Conservation (phyloP, 2,888 invertebrate species). For the Uloborus plumipes region DNA sequence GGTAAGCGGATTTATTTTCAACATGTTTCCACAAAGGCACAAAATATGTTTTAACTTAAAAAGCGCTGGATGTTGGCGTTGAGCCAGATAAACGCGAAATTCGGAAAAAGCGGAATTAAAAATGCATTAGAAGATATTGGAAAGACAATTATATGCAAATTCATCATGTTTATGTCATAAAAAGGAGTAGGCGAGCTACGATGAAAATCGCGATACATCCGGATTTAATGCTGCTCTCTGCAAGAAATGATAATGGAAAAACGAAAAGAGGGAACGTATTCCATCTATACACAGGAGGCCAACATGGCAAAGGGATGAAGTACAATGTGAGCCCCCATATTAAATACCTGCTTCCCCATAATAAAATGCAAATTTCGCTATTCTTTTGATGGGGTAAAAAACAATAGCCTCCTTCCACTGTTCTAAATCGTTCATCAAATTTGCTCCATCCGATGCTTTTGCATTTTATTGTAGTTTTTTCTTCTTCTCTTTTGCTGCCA, state of each 20-base stretch:
- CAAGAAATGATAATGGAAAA: constrained; percentile 8
- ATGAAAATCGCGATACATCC: constrained; percentile 51
- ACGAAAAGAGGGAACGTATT: neutral
- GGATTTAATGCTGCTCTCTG: constrained; percentile 30
- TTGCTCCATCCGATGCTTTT: constrained; percentile 20
- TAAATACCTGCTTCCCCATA: constrained; percentile 56
- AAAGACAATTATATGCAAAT: constrained; percentile 65
- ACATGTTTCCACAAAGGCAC: neutral
- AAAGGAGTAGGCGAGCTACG: constrained; percentile 43
- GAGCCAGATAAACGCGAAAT: constrained; percentile 28
- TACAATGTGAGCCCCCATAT: constrained; percentile 54
- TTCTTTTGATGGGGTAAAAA: constrained; percentile 41
- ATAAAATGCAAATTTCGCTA: constrained; percentile 62
- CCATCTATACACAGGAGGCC: too few species aligned
- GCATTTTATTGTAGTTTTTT: constrained; percentile 8
- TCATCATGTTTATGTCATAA: constrained; percentile 64
- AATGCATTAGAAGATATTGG: constrained; percentile 64
- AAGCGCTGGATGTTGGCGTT: constrained; percentile 13
- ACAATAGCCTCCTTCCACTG: constrained; percentile 26
- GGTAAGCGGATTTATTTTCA: constrained; percentile 5
- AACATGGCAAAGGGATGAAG: constrained; percentile 7
- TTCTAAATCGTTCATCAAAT: constrained; percentile 38
- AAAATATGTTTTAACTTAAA: constrained; percentile 17
- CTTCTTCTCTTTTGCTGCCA: neutral
- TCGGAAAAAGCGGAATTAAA: constrained; percentile 50